phyloP scores from a whole-genome alignment of 1,140 invertebrate species.

The Ruditapes philippinarum region DNA sequence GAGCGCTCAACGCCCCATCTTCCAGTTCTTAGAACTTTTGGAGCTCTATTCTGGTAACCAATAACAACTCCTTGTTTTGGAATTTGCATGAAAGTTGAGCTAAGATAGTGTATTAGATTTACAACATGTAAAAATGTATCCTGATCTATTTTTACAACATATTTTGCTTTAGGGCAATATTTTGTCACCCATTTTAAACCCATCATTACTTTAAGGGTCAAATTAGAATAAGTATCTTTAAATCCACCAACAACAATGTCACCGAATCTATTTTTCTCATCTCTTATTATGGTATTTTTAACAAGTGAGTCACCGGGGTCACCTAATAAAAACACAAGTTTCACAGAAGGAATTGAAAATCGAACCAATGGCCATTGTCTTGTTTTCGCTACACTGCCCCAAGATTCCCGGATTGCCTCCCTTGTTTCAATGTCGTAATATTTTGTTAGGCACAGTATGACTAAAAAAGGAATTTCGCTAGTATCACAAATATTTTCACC shows the following conservation, averaged over 20 bases:
- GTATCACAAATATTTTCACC: conserved; percentile 25
- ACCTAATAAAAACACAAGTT: conserved; percentile 43
- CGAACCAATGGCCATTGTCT: not conserved
- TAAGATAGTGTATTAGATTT: conserved; percentile 87
- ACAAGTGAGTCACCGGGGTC: not conserved
- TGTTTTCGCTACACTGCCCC: conserved; percentile 15
- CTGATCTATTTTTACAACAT: conserved; percentile 87
- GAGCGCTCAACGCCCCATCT: conserved; percentile 4
- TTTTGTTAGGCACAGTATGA: conserved; percentile 7
- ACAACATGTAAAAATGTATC: conserved; percentile 86
- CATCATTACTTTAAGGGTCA: conserved; percentile 44
- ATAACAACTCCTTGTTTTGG: not conserved
- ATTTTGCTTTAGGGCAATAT: conserved; percentile 88
- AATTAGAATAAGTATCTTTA: conserved; percentile 48
- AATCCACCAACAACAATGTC: conserved; percentile 49
- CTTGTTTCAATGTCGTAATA: conserved; percentile 36
- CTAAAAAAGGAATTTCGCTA: not conserved
- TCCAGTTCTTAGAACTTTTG: conserved; percentile 9
- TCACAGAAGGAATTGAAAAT: not conserved
- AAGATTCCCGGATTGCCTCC: conserved; percentile 13
- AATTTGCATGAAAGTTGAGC: not conserved
- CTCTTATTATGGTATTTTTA: not conserved
- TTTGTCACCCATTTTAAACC: conserved; percentile 92
- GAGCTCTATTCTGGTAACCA: not conserved
- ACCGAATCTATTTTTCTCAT: conserved; percentile 18